Conservation (phyloP, 1,140 invertebrate genomes). For the Drosophila triauraria region DNA sequence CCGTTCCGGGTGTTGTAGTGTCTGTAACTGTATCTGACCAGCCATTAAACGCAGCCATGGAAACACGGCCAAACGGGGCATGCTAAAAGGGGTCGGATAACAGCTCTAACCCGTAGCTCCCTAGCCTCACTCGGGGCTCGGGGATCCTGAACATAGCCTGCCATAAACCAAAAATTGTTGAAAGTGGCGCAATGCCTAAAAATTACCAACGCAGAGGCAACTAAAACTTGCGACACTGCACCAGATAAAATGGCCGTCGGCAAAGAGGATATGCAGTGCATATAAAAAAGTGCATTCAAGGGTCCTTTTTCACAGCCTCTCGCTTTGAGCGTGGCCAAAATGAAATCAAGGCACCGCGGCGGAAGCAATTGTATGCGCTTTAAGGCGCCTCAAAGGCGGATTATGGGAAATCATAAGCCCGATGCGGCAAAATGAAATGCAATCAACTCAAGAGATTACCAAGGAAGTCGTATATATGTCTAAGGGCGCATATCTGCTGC, state of each 20-base stretch:
- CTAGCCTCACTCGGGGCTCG: not conserved
- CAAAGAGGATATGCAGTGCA: conserved; percentile 26
- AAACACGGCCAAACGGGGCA: conserved; percentile 48
- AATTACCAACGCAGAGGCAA: conserved; percentile 47
- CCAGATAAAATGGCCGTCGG: conserved; percentile 58
- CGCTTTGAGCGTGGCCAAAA: conserved; percentile 36
- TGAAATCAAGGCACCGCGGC: conserved; percentile 31
- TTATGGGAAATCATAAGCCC: conserved; percentile 39
- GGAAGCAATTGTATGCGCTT: conserved; percentile 50
- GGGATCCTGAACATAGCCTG: conserved; percentile 5
- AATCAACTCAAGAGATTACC: conserved; percentile 37
- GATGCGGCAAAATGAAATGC: conserved; percentile 28
- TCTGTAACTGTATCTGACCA: conserved; percentile 59
- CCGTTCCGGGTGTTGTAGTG: conserved; percentile 8
- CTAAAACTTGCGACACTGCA: conserved; percentile 58
- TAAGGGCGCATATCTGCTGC: conserved; percentile 4
- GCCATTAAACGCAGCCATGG: conserved; percentile 68
- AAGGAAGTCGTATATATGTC: conserved; percentile 37
- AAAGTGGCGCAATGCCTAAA: conserved; percentile 72
- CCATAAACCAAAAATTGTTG: conserved; percentile 70
- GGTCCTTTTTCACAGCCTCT: conserved; percentile 27
- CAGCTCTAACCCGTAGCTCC: conserved; percentile 18
- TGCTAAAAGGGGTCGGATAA: conserved; percentile 68
- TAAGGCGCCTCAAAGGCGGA: conserved; percentile 36
- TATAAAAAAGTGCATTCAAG: conserved; percentile 36